Evolutionary conservation across 2,113 vertebrate species (phyloP).

Genomic region (Isurus oxyrinchus): DNA sequence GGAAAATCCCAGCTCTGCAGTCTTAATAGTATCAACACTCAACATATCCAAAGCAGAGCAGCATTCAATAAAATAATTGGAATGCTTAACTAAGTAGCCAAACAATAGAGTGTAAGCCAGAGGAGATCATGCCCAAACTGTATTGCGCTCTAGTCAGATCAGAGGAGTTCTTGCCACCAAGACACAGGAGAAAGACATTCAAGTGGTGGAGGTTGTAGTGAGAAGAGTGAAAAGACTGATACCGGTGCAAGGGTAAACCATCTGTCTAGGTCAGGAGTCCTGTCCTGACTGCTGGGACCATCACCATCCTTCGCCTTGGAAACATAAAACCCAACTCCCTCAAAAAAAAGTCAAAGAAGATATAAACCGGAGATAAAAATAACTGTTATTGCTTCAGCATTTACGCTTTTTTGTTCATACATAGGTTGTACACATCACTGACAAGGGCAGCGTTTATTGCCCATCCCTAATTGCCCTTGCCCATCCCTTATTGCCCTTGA

Average conservation of each 20-base stretch:
- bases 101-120: neutral
- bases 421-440: neutral
- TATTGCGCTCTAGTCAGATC: neutral
- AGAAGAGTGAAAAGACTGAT: neutral
- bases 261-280: neutral
- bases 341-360: neutral
- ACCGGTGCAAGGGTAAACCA: neutral
- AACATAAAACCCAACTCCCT: neutral
- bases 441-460: neutral
- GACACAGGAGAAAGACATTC: conserved; percentile 9
- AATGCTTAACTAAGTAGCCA: neutral
- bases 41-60: neutral
- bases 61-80: neutral
- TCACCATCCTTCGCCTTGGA: too few species aligned
- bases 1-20: too few species aligned
- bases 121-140: neutral
- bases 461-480: neutral
- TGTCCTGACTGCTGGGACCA: neutral
- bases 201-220: neutral
- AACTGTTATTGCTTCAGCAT: neutral
- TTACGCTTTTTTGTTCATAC: neutral
- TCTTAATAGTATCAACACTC: neutral
- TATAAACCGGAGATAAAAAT: neutral
- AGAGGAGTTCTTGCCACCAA: neutral
- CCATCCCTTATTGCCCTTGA: neutral